Evolutionary conservation across 2,888 invertebrate species (phyloP).

Genomic region (Embidobia sp.): DNA sequence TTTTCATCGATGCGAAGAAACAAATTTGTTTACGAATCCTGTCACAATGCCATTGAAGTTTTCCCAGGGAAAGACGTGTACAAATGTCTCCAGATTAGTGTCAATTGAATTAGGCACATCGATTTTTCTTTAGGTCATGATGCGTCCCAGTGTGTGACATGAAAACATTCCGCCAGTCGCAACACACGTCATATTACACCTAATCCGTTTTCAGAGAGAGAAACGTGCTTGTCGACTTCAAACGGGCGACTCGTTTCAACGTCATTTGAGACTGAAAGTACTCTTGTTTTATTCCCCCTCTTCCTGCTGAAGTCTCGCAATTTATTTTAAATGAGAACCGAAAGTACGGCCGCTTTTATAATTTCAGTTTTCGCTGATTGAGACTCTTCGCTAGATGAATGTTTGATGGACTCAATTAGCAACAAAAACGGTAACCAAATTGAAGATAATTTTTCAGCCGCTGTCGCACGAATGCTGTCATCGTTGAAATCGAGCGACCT

Average conservation of each 20-base stretch:
- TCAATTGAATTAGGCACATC: constrained; percentile 53
- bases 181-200: background rate
- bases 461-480: constrained; percentile 39
- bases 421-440: constrained; percentile 41
- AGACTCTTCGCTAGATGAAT: constrained; percentile 18
- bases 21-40: too few species aligned
- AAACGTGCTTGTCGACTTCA: too few species aligned
- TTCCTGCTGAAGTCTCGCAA: too few species aligned
- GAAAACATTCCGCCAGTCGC: constrained; percentile 36
- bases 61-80: constrained; percentile 12
- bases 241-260: too few species aligned
- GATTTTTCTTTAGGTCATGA: constrained; percentile 54
- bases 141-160: constrained; percentile 10
- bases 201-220: constrained; percentile 21
- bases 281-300: too few species aligned
- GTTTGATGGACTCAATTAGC: constrained; percentile 41
- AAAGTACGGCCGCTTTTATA: too few species aligned
- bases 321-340: too few species aligned
- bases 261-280: too few species aligned
- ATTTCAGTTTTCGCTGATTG: too few species aligned
- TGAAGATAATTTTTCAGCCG: constrained; percentile 40
- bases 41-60: constrained; percentile 5
- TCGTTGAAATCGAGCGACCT: constrained; percentile 46
- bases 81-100: constrained; percentile 42
- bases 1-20: too few species aligned